A percentile compares a stretch with the other conserved stretches of the same genome.
These are phyloP conservation scores for Sinella curviseta DNA, from an alignment of 1,140 invertebrate genomes.

Conservation along the genomic window DNA sequence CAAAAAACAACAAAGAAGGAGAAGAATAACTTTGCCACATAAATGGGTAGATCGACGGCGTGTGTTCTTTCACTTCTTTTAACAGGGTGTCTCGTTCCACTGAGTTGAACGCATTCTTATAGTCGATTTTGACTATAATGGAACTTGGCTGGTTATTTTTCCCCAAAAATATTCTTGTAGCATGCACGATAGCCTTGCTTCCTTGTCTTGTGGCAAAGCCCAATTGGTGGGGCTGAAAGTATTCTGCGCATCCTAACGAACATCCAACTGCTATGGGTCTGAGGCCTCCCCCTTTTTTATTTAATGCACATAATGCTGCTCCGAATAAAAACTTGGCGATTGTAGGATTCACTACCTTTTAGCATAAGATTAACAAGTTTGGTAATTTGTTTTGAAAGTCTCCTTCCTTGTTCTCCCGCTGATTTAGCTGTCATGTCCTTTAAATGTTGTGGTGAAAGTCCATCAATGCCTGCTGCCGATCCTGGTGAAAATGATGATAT, in stretches of 20 bases:
- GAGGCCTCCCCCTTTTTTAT: conserved; percentile 20
- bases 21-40: neutral
- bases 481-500: neutral
- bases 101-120: neutral
- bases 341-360: neutral
- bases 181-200: neutral
- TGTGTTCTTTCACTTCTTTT: neutral
- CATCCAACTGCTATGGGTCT: conserved; percentile 21
- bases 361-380: neutral
- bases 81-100: neutral
- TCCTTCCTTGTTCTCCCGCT: neutral
- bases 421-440: neutral
- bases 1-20: neutral
- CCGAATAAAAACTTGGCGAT: neutral
- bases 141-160: neutral
- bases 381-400: neutral
- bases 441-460: neutral
- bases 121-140: conserved; percentile 18
- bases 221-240: conserved; percentile 6
- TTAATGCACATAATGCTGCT: conserved; percentile 14
- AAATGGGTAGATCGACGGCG: neutral
- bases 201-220: conserved; percentile 17
- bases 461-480: neutral
- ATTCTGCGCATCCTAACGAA: neutral
- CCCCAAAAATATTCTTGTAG: neutral